phyloP scores from a whole-genome alignment of 2,888 invertebrate species.

The Drosophila demipolita region DNA sequence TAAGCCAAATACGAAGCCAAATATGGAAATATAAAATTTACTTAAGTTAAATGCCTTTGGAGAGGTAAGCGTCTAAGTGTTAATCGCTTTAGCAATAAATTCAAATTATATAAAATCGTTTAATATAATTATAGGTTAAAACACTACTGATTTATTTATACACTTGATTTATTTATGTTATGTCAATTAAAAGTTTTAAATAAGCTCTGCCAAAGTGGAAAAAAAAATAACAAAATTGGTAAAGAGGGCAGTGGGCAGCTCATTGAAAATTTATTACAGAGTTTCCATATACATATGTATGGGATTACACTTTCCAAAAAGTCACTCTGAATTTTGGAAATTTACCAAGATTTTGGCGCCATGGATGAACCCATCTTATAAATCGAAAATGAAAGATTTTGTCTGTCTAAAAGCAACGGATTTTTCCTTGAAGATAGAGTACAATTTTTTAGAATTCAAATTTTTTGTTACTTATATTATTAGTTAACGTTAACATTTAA shows the following conservation, averaged over 20 bases:
- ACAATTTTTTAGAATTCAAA: not conserved
- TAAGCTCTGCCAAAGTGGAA: slow-evolving; percentile 5
- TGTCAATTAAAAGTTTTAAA: slow-evolving; percentile 9
- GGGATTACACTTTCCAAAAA: not conserved
- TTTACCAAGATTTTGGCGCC: not conserved
- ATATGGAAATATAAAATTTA: not conserved
- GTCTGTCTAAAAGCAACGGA: not conserved
- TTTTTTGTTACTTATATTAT: not conserved
- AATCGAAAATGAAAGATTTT: not conserved
- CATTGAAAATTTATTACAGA: not conserved
- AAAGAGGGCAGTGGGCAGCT: not conserved
- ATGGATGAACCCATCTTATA: not conserved
- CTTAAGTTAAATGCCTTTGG: not conserved
- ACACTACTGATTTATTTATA: not conserved
- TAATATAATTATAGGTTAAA: not conserved
- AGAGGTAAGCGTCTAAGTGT: not conserved
- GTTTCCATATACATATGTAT: not conserved
- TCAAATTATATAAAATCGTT: not conserved
- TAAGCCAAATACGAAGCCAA: too few relatives aligned
- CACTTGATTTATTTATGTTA: not conserved
- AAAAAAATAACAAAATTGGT: not conserved
- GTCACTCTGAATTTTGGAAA: not conserved
- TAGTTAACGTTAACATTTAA: not conserved
- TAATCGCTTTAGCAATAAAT: slow-evolving; percentile 2
- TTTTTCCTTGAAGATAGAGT: not conserved